Base-by-base conservation (phyloP, 2,888 invertebrate species). In the Anticlea derivata region DNA sequence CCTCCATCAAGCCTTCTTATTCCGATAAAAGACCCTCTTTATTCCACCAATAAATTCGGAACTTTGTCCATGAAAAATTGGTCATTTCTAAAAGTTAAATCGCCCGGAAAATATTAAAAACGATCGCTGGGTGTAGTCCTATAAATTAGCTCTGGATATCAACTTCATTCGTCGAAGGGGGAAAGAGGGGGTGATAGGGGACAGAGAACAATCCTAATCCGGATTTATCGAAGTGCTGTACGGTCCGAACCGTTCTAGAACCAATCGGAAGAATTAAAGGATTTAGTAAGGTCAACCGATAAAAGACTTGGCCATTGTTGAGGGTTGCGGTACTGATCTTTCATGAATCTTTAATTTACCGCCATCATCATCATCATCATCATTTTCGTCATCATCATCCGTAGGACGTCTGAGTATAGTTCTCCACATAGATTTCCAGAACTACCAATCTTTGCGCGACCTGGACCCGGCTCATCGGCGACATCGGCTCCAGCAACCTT, bases 211-310 rank as follows among this genome's bases (percentile, higher is more conserved):
- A 69, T 66, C 74, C 61, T 82, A 81, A 84, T 81, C 79, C 76
- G 71, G 78, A 82, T 80, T 84, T 80, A 79, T 78, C 63, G 65
- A 62, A 65, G 62, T 60, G 48, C 48, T 53, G 48, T 10, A 39
- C 26, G 39, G 48, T 39, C 31, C 31, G 31, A 26, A 29, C 64
- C 68, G 56, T 40, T 60, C 60, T 56, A 61, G 59, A 63, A 66
- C 62, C 73, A 68, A 73, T 78, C 70, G 71, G 66, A 66, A 68
- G 80, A 71, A 75, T 83, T 81, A 81, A 81, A 80, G 78, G 84
- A 80, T 83, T 83, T 79, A 63, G 69, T 54, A 71, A 79, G 71
- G 73, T 70, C 64, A 60, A 62, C 66, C 75, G 73, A 80, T 74
- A 73, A 77, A 79, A 72, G 69, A 66, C 33, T 61, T 64, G 59